Base-by-base conservation (phyloP, 2,113 vertebrate genomes). In the Dasyornis broadbenti region DNA sequence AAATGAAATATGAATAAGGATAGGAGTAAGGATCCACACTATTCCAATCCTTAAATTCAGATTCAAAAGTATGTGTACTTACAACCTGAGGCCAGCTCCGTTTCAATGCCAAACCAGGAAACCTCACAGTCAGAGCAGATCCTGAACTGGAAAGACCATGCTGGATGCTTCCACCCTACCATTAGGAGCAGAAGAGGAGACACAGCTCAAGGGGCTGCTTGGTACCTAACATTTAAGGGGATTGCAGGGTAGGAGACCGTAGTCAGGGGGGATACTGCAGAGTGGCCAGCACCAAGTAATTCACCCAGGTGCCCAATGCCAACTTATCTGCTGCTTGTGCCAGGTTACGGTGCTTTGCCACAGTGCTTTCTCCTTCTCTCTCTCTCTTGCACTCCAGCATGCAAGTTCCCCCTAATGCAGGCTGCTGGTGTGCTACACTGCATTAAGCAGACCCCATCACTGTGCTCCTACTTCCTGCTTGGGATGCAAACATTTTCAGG, bases 231-330 rank as follows among this genome's bases (percentile, higher is more conserved):
- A 4, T 15, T 57, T 52, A 57, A 63, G 47, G 26, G 13, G 20
- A 57, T 12, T 52, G 24, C 26, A 54, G 49, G 8, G 47, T 64
- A 54, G 42, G 45, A 61, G 40, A 69, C 11, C 0, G 0, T 5
- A 20, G 0, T 0, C 7, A 33, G 15, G 6, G 12, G 12, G 7
- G 7, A 68, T 19, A 7, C 24, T 26, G 12, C 28, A 40, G 13
- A 52, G 11, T 45, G 35, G 40, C 7, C 66, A 79, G n/a, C 42
- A 39, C 21, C 33, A 23, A 35, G 8, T 35, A 39, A n/a, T 35
- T 39, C 19, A 30, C 30, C 23, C 21, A 42, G 39, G 33, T 76
- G n/a, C 61, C 17, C 9, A 2, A 1, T 1, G 1, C 8, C 71
- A 79, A 8, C 2, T 35, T 35, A n/a, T 7, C 49, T 10, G 21